These are phyloP conservation scores for Acanthisitta chloris DNA, from an alignment of 2,113 vertebrate genomes.

Conservation along the genomic window DNA sequence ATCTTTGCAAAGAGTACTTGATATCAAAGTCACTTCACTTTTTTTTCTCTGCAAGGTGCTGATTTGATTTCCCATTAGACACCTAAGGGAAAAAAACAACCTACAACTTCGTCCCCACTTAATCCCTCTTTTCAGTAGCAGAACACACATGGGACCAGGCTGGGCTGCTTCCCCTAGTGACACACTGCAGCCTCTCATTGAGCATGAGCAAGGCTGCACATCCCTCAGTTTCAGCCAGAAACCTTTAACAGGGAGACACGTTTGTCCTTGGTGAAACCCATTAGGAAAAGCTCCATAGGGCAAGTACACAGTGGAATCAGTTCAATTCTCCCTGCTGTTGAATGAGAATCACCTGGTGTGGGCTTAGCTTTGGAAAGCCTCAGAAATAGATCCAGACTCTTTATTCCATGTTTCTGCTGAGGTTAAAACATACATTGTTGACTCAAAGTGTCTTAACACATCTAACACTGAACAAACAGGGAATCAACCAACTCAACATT, in stretches of 20 bases:
- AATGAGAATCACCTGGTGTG: not conserved
- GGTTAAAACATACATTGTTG: fast-evolving
- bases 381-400: not conserved
- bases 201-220: fast-evolving
- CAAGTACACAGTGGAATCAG: not conserved
- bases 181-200: not conserved
- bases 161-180: not conserved
- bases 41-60: not conserved
- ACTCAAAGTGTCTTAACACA: not conserved
- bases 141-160: not conserved
- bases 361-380: not conserved
- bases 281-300: not conserved
- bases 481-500: not conserved
- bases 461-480: not conserved
- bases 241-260: fast-evolving
- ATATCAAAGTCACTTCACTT: not conserved
- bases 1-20: not conserved
- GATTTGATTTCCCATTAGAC: constrained; percentile 29
- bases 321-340: not conserved
- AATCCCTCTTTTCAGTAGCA: not conserved
- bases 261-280: not conserved
- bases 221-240: not conserved
- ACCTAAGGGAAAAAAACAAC: not conserved
- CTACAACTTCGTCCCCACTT: fast-evolving
- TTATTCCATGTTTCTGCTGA: not conserved